These are phyloP conservation scores for Coracias cyanogaster DNA, from an alignment of 2,797 vertebrate species.

Conservation along the genomic window DNA sequence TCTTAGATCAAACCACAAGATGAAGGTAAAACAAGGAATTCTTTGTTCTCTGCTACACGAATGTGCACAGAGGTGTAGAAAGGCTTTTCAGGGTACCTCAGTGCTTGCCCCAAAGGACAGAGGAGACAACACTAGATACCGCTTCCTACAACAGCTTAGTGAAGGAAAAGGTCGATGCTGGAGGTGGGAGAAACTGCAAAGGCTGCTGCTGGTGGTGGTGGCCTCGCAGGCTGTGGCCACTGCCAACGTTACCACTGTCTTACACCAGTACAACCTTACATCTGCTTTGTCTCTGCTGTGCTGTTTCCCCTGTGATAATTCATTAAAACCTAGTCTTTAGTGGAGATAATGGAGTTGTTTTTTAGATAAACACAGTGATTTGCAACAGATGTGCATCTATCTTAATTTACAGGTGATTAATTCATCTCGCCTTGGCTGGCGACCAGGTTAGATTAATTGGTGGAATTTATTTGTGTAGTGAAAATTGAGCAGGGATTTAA, in stretches of 20 bases:
- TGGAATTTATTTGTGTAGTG: neutral
- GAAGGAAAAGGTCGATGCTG: neutral
- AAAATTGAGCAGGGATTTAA: conserved; percentile 3
- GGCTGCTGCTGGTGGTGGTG: neutral
- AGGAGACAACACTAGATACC: neutral
- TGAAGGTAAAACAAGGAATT: neutral
- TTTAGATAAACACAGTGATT: neutral
- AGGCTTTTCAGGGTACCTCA: neutral
- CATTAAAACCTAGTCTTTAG: neutral
- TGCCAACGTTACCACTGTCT: neutral
- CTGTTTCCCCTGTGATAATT: neutral
- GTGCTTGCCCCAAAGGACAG: neutral
- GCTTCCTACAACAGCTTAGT: neutral
- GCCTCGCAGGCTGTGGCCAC: rapidly evolving
- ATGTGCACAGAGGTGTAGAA: neutral
- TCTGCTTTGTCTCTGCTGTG: neutral
- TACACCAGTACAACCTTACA: neutral
- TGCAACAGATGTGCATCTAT: neutral
- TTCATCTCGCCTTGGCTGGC: neutral
- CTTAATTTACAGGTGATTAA: conserved; percentile 2
- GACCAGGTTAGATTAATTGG: neutral
- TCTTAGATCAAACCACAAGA: neutral
- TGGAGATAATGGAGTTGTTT: neutral
- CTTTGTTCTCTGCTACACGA: neutral
- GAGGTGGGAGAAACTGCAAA: neutral